Conservation (phyloP, 30 jellyfish, hydroid and myxozoan genomes). For the Hydractinia symbiolongicarpus region DNA sequence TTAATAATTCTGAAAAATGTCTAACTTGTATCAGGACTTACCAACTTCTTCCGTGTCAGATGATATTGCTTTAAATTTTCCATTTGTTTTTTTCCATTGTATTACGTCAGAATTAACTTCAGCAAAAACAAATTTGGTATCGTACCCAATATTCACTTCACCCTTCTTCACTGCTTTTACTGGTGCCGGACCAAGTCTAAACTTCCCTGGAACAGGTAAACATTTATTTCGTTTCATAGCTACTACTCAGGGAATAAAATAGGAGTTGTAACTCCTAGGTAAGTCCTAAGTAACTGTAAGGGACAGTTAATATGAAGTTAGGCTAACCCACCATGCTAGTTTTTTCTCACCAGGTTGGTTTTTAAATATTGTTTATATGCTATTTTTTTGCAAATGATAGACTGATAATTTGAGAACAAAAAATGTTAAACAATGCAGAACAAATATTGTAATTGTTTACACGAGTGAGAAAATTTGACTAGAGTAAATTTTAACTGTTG, state of each 20-base stretch:
- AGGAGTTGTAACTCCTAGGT: background rate
- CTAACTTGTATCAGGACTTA: conserved; percentile 8
- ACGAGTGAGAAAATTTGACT: too few relatives aligned
- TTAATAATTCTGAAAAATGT: too few relatives aligned
- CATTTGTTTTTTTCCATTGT: conserved; percentile 48
- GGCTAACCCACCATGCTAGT: too few relatives aligned
- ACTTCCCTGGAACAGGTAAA: conserved; percentile 45
- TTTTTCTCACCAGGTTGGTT: too few relatives aligned
- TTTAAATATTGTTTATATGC: too few relatives aligned
- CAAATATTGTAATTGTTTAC: too few relatives aligned
- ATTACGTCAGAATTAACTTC: conserved; percentile 92
- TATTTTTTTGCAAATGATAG: too few relatives aligned
- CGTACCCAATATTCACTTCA: conserved; percentile 50
- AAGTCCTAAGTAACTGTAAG: background rate
- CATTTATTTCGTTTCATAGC: background rate
- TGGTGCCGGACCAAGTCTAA: conserved; percentile 90
- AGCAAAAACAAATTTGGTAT: conserved; percentile 78
- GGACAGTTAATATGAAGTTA: too few relatives aligned
- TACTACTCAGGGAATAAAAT: background rate
- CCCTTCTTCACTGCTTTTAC: conserved; percentile 92
- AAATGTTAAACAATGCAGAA: too few relatives aligned
- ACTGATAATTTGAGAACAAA: too few relatives aligned
- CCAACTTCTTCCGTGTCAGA: conserved; percentile 70
- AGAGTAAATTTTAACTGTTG: too few relatives aligned
- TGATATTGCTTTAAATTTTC: conserved; percentile 57